A percentile compares a stretch with the other conserved stretches of the same genome.
phyloP scores from a whole-genome alignment of 92 coral and sea anemone species.

The Porites lobata region DNA sequence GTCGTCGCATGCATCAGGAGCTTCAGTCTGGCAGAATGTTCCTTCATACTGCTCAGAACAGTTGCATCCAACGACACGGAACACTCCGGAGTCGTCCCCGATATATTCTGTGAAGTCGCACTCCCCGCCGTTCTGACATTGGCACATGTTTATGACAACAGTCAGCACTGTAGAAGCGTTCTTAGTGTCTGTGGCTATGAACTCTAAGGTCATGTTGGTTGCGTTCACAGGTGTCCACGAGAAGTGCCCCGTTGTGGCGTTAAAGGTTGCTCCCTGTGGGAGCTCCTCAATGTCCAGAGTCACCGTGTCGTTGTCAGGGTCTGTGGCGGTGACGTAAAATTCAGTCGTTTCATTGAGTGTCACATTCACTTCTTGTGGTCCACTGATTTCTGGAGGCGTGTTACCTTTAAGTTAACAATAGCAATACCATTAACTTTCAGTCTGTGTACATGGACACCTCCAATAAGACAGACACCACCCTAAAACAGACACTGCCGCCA shows the following conservation, averaged over 20 bases:
- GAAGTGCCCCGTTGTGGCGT: conserved; percentile 42
- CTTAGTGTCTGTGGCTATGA: conserved; percentile 70
- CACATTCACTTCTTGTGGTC: conserved; percentile 65
- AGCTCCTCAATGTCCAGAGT: conserved; percentile 49
- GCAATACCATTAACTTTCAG: too few relatives aligned
- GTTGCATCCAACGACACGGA: conserved; percentile 71
- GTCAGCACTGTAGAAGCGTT: conserved; percentile 52
- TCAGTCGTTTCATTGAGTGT: conserved; percentile 35
- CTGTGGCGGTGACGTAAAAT: conserved; percentile 48
- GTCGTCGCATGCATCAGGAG: conserved; percentile 66
- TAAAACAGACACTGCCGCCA: not conserved
- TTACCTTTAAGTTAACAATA: conserved; percentile 43
- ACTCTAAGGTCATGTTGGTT: conserved; percentile 44
- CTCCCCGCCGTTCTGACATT: conserved; percentile 66
- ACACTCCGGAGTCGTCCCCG: conserved; percentile 36
- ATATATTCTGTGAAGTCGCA: conserved; percentile 61
- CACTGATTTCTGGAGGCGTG: conserved; percentile 71
- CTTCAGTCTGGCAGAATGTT: conserved; percentile 63
- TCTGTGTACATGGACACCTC: too few relatives aligned
- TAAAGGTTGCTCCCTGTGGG: conserved; percentile 70
- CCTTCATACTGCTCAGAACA: conserved; percentile 73
- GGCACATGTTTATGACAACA: conserved; percentile 63
- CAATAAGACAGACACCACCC: too few relatives aligned
- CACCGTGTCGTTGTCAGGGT: conserved; percentile 75
- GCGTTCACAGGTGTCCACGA: conserved; percentile 64